A percentile compares a stretch with the other conserved stretches of the same genome.
phyloP scores from a whole-genome alignment of 1,140 invertebrate genomes.

The Aphelinus atriplicis region DNA sequence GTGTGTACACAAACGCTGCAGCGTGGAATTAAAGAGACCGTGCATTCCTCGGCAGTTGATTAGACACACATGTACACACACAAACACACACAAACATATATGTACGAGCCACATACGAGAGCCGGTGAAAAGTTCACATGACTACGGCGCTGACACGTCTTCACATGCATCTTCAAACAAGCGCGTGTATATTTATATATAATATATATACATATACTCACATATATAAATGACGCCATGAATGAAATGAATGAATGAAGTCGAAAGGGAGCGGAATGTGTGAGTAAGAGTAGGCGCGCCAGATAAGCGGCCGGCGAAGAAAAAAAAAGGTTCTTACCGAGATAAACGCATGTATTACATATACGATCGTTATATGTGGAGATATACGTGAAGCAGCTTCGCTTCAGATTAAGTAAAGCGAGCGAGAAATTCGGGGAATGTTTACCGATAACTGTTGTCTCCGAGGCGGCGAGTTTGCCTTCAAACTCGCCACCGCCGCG shows the following conservation, averaged over 20 bases:
- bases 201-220: too few species aligned
- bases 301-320: neutral
- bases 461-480: neutral
- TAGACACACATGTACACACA: neutral
- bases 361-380: too few species aligned
- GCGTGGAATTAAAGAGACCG: slow-evolving; percentile 18
- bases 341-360: too few species aligned
- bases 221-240: neutral
- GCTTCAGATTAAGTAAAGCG: neutral
- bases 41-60: neutral
- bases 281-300: neutral
- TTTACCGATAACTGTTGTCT: neutral
- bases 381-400: neutral
- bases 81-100: neutral
- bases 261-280: neutral
- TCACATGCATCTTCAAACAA: too few species aligned
- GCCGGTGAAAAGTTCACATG: too few species aligned
- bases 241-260: slow-evolving; percentile 29
- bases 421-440: neutral
- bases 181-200: too few species aligned
- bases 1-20: neutral
- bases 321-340: too few species aligned
- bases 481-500: neutral
- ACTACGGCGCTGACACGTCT: too few species aligned
- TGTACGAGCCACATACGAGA: neutral